Base-by-base conservation (phyloP, 2,113 vertebrate genomes). In the Cyprinodon tularosa region DNA sequence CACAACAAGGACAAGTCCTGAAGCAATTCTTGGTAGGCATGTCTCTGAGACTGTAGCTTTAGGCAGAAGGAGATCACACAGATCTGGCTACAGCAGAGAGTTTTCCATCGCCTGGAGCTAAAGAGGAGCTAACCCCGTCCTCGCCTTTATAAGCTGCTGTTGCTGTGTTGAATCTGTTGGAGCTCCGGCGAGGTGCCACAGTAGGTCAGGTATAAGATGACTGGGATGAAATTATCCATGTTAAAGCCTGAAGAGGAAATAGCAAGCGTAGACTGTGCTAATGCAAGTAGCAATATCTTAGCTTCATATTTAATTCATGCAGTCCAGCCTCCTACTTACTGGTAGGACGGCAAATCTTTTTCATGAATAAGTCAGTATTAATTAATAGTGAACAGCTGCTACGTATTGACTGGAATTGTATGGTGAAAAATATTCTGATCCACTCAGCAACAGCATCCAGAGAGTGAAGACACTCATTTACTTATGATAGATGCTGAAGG, bases 61-160 rank as follows among this genome's bases (percentile, higher is more conserved):
- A 68, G 81, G 87, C 69, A 1, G 76, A 62, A 80, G 59, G 50
- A 72, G 72, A 88, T 86, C 80, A 82, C 66, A 80, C 76, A 68
- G 73, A 78, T 87, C 37, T 73, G 66, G 72, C 82, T 67, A 39
- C 57, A 78, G 80, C 71, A 78, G 72, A 66, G 76, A 81, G 80
- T 89, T 82, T 73, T 83, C 62, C 66, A 70, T 77, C 7, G 74
- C 80, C 86, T 85, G 71, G 40, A 85, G 86, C 68, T 53, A 80
- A 63, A 82, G 72, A 47, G 63, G 36, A 76, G 20, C 57, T 12
- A 45, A 65, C 47, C 20, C 47, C 66, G 37, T 63, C 61, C 73
- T 68, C 17, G 14, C 69, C 67, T 81, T 78, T 71, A 63, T 73
- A 47, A 78, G 63, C 44, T 60, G 53, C 50, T 50, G n/a, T 40